Evolutionary conservation across 2,113 vertebrate genomes (phyloP).

Genomic region (Hepsetus odoe): DNA sequence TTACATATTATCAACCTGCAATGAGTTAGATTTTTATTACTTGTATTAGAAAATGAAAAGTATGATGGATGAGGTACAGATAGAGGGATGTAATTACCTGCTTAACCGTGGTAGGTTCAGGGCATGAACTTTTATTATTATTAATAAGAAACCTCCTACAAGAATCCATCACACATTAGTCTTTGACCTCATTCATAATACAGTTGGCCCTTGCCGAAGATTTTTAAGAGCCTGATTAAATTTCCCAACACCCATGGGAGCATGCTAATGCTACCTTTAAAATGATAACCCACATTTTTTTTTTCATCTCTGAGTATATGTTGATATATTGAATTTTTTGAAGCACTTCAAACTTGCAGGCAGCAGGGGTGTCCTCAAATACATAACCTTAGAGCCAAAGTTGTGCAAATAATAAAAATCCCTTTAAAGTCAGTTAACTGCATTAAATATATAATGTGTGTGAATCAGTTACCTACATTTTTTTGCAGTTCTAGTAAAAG

Average conservation of each 20-base stretch:
- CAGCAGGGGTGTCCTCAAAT: not conserved
- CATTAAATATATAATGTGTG: no score
- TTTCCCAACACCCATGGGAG: constrained; percentile 8
- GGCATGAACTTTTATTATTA: constrained; percentile 18
- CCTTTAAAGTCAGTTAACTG: no score
- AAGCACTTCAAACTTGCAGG: not conserved
- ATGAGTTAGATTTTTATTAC: constrained; percentile 12
- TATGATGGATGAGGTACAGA: constrained; percentile 22
- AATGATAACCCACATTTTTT: not conserved
- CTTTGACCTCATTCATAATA: constrained; percentile 25
- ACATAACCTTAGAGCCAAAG: no score
- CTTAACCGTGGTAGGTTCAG: constrained; percentile 10
- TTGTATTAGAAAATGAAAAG: constrained; percentile 19
- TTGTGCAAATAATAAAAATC: no score
- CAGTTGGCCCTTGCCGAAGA: not conserved
- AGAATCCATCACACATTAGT: constrained; percentile 23
- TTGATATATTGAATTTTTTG: not conserved
- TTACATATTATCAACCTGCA: constrained; percentile 12
- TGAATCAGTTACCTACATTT: no score
- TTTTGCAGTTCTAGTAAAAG: no score
- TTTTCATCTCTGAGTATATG: not conserved
- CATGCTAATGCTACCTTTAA: not conserved
- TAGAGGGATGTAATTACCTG: constrained; percentile 21
- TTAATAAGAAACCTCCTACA: constrained; percentile 21
- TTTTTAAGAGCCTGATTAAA: constrained; percentile 23